A percentile compares a stretch with the other conserved stretches of the same genome.
Conservation (phyloP, 2,888 invertebrate species). For the Eupithecia vulgata region DNA sequence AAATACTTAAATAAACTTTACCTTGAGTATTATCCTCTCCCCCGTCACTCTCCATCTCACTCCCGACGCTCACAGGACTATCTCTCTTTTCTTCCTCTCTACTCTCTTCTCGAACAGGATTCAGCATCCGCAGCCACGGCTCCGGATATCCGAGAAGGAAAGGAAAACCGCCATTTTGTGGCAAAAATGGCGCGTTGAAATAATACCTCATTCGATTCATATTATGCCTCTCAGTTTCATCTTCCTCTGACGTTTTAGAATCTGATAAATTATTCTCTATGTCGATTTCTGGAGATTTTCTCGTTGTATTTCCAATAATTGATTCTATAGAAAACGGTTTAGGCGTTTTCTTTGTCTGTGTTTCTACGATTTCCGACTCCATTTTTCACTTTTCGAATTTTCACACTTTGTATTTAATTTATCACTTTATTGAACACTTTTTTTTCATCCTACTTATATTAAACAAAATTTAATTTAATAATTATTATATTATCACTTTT, state of each 20-base stretch:
- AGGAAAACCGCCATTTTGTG: constrained; percentile 77
- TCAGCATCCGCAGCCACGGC: constrained; percentile 75
- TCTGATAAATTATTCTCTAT: constrained; percentile 76
- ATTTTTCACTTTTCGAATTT: constrained; percentile 39
- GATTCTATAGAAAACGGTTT: constrained; percentile 87
- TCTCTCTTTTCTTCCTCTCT: constrained; percentile 73
- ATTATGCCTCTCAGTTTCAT: constrained; percentile 66
- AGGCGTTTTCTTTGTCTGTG: constrained; percentile 71
- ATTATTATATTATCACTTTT: too few species aligned
- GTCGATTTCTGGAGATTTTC: constrained; percentile 79
- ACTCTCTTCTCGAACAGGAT: constrained; percentile 56
- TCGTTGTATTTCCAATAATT: constrained; percentile 74
- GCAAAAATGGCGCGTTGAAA: constrained; percentile 74
- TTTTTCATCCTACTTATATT: neutral
- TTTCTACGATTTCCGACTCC: constrained; percentile 70
- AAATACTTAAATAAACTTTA: too few species aligned
- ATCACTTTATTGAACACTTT: constrained; percentile 8
- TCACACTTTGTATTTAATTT: neutral
- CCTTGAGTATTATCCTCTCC: constrained; percentile 76
- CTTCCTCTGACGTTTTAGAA: constrained; percentile 71
- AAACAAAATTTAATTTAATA: neutral
- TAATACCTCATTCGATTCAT: constrained; percentile 78
- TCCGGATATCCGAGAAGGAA: constrained; percentile 77
- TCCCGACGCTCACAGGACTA: constrained; percentile 78
- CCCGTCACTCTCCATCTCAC: constrained; percentile 75